Percentiles rank a stretch among this genome's conserved stretches.
Conservation (phyloP, 2,888 invertebrate species). For the Amaurobius ferox region DNA sequence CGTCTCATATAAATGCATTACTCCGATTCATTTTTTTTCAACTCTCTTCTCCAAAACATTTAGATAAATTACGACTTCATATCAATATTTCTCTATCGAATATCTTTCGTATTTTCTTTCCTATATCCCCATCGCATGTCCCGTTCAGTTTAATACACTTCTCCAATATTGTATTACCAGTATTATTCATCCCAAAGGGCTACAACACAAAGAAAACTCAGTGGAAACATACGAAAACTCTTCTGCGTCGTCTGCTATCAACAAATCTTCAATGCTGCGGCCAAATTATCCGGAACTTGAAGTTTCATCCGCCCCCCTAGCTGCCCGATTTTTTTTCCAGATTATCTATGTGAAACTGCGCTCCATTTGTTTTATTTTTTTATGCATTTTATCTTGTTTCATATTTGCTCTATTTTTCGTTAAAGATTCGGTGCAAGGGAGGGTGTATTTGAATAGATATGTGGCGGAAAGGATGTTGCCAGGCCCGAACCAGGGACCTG, state of each 20-base stretch:
- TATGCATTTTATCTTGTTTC: background rate
- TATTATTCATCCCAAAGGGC: background rate
- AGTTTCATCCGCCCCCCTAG: background rate
- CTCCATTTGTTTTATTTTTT: background rate
- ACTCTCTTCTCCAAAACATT: background rate
- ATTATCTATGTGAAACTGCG: conserved; percentile 12
- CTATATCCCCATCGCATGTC: too few relatives aligned
- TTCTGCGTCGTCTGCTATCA: too few relatives aligned
- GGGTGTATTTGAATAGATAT: background rate
- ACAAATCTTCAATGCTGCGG: conserved; percentile 5
- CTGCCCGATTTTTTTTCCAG: background rate
- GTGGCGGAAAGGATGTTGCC: too few relatives aligned
- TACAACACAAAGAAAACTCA: background rate
- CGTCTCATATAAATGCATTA: too few relatives aligned
- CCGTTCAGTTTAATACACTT: background rate
- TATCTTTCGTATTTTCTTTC: background rate
- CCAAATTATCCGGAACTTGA: conserved; percentile 12
- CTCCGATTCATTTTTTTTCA: background rate
- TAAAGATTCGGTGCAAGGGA: background rate
- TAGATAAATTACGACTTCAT: background rate
- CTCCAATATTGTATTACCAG: background rate
- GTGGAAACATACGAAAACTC: background rate
- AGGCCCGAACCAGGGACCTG: too few relatives aligned
- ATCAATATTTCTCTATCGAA: conserved; percentile 1
- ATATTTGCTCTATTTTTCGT: background rate